Conservation (phyloP, 2,797 vertebrate species). For the Antrozous pallidus region DNA sequence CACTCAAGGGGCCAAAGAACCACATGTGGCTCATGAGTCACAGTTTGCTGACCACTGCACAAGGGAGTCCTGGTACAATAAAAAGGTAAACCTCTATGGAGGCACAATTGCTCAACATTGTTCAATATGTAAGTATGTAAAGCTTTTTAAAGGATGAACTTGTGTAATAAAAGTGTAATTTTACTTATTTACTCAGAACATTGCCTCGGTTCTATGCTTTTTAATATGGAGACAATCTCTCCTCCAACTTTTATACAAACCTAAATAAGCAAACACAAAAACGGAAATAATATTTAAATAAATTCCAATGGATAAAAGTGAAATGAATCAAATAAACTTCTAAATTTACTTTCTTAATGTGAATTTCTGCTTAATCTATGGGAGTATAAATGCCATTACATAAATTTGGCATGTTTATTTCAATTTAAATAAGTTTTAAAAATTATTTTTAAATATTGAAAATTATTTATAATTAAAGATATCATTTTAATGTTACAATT, state of each 20-base stretch:
- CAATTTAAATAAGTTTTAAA: background rate
- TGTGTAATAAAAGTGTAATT: background rate
- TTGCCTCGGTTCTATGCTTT: background rate
- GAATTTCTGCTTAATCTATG: background rate
- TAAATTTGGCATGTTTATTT: background rate
- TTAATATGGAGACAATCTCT: background rate
- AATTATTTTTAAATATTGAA: background rate
- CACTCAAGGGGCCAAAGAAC: no score
- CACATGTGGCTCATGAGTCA: no score
- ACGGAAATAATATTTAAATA: background rate
- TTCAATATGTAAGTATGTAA: background rate
- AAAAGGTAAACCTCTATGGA: background rate
- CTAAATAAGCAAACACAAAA: background rate
- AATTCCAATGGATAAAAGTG: background rate
- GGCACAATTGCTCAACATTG: background rate
- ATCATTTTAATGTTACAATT: conserved; percentile 39
- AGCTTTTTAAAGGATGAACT: background rate
- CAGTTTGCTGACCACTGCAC: no score
- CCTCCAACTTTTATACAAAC: background rate
- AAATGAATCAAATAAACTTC: background rate
- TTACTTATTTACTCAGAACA: background rate
- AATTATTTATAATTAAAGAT: background rate
- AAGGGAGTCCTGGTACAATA: background rate
- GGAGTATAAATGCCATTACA: background rate
- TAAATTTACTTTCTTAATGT: background rate